These are phyloP conservation scores for Luidia sarsii DNA, from an alignment of 53 echinoderm and acorn worm genomes.

Conservation along the genomic window DNA sequence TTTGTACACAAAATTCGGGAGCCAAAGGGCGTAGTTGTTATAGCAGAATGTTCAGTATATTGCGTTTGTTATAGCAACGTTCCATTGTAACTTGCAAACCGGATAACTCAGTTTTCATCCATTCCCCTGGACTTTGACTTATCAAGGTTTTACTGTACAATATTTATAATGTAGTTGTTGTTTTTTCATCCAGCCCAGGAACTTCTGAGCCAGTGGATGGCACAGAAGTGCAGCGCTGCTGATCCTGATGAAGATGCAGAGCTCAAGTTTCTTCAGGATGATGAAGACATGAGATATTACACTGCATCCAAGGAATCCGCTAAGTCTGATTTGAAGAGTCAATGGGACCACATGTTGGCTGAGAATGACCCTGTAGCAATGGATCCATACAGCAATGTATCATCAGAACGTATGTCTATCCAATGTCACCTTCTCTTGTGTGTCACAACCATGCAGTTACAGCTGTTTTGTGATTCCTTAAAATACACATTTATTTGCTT, in stretches of 20 bases:
- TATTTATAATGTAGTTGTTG: too few relatives aligned
- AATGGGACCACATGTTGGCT: constrained; percentile 82
- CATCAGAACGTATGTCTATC: constrained; percentile 70
- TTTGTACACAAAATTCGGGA: too few relatives aligned
- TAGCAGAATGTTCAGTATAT: too few relatives aligned
- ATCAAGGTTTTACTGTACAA: too few relatives aligned
- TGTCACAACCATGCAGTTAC: too few relatives aligned
- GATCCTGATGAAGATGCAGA: constrained; percentile 67
- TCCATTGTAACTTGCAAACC: too few relatives aligned
- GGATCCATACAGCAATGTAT: constrained; percentile 65
- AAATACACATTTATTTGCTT: too few relatives aligned
- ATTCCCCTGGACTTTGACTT: too few relatives aligned
- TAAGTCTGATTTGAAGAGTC: constrained; percentile 66
- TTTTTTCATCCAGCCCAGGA: constrained; percentile 63
- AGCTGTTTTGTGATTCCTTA: too few relatives aligned
- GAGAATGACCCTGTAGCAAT: constrained; percentile 71
- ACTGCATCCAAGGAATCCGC: constrained; percentile 20
- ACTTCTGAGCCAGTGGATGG: constrained; percentile 93
- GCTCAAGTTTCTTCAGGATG: constrained; percentile 30
- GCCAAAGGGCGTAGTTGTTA: too few relatives aligned
- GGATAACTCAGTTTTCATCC: too few relatives aligned
- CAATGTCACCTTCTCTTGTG: too few relatives aligned
- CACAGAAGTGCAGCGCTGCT: constrained; percentile 83
- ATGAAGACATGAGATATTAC: constrained; percentile 39
- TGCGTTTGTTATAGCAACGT: background rate